Conservation (phyloP, 2,113 vertebrate species). For the Leptodactylus fuscus region DNA sequence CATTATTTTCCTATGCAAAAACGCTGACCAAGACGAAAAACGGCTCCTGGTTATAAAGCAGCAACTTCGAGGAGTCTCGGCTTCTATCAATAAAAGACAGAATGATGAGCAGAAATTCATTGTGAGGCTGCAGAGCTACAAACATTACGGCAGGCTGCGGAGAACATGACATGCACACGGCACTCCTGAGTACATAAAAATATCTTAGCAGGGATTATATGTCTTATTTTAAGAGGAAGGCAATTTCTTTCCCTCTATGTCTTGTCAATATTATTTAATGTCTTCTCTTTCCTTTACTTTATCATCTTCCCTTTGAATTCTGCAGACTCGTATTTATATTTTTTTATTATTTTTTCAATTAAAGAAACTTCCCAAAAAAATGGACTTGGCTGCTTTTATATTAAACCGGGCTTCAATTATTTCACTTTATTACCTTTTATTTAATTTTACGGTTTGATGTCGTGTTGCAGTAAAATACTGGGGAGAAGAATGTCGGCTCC, state of each 20-base stretch:
- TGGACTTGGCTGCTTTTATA: background rate
- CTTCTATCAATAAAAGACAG: conserved; percentile 33
- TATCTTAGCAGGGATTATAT: conserved; percentile 41
- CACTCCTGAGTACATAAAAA: conserved; percentile 50
- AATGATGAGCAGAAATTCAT: conserved; percentile 13
- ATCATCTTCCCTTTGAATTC: conserved; percentile 8
- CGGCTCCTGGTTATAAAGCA: background rate
- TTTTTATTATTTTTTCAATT: conserved; percentile 52
- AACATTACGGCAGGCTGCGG: background rate
- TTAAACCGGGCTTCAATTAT: background rate
- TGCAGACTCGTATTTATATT: conserved; percentile 12
- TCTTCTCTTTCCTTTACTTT: conserved; percentile 3
- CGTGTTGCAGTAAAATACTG: background rate
- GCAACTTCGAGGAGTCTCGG: background rate
- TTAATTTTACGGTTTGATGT: background rate
- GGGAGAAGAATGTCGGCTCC: background rate
- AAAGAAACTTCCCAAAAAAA: background rate
- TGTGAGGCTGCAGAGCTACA: background rate
- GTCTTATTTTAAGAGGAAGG: conserved; percentile 40
- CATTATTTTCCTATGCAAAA: conserved; percentile 9
- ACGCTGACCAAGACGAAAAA: conserved; percentile 16
- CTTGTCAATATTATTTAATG: conserved; percentile 50
- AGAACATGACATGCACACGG: conserved; percentile 26
- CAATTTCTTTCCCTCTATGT: conserved; percentile 50
- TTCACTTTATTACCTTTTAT: conserved; percentile 26